A percentile compares a stretch with the other conserved stretches of the same genome.
phyloP scores from a whole-genome alignment of 1,140 invertebrate species.

The Steinernema feltiae region DNA sequence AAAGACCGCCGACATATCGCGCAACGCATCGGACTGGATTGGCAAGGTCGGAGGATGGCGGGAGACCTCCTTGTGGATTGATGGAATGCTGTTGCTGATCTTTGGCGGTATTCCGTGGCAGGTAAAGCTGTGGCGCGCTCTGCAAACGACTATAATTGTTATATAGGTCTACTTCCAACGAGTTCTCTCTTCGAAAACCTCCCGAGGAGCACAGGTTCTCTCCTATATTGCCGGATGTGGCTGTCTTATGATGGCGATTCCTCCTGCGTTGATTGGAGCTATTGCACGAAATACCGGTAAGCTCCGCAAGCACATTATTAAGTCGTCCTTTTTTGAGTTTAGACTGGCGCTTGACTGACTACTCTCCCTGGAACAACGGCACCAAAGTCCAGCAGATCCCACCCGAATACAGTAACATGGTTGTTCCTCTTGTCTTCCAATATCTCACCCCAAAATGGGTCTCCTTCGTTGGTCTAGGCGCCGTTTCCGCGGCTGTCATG shows the following conservation, averaged over 20 bases:
- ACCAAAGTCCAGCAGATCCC: conserved; percentile 49
- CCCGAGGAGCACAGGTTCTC: conserved; percentile 79
- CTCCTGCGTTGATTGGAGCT: conserved; percentile 87
- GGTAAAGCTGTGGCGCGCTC: conserved; percentile 59
- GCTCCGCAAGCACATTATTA: conserved; percentile 33
- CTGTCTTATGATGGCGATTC: conserved; percentile 90
- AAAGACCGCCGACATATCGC: conserved; percentile 64
- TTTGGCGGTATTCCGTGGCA: conserved; percentile 99
- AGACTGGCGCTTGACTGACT: conserved; percentile 54
- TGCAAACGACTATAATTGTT: conserved; percentile 8
- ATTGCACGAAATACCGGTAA: conserved; percentile 87
- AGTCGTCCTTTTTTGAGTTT: conserved; percentile 18
- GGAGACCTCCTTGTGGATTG: conserved; percentile 77
- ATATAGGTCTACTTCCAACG: conserved; percentile 92
- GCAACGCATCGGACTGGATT: conserved; percentile 70
- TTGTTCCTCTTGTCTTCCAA: conserved; percentile 90
- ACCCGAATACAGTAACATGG: conserved; percentile 76
- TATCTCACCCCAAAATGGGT: conserved; percentile 84
- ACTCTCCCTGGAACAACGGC: conserved; percentile 53
- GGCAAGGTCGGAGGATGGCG: conserved; percentile 68
- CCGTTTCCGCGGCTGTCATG: conserved; percentile 94
- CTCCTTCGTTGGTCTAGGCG: conserved; percentile 90
- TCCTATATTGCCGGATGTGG: conserved; percentile 93
- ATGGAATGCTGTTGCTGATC: conserved; percentile 80
- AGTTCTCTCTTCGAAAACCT: conserved; percentile 88